Base-by-base conservation (phyloP, 2,888 invertebrate species). In the Eristalinus aeneus region DNA sequence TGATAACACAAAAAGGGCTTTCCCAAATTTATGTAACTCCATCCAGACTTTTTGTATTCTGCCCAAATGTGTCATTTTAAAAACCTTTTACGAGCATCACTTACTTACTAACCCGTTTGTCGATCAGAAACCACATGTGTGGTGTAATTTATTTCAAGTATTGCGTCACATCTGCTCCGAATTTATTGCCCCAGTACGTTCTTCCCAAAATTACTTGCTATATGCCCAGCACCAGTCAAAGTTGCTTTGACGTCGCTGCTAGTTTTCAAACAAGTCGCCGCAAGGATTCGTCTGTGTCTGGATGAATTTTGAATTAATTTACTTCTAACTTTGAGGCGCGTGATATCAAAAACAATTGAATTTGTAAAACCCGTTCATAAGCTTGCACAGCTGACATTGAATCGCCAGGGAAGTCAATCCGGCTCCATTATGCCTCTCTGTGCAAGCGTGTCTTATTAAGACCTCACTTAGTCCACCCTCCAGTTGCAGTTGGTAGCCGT, bases 391-490 rank as follows among this genome's bases (percentile, higher is more conserved):
- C 8, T 46, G 16, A 16, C 46, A 46, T 46, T 46, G 46, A 46
- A n/a, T 46, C n/a, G 16, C 8, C 39, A 16, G 46, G 16, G 46
- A 46, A 46, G 46, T 46, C 8, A 8, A 8, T 11, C 61, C n/a
- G 34, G 36, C 65, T 58, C 27, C n/a, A n/a, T n/a, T 11, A 46
- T 34, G 67, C 67, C 46, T 32, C 58, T 56, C 23, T 2, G 22
- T 56, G 46, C 46, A 46, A 16, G 39, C 32, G 61, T 60, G 39
- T 27, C 61, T 80, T 80, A 85, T 85, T 85, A 80, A 80, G 76
- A 77, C 16, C 39, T 81, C 72, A 60, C 63, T 16, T 54, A n/a
- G 71, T 23, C 56, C 46, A 46, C 31, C 63, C 39, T 56, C 56
- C 34, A 67, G 53, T 39, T 46, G 31, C n/a, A n/a, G n/a, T 56